Evolutionary conservation across 1,140 invertebrate genomes (phyloP), one percentile per base, ranked within the genome.

Genomic region (Aphidius gifuensis): DNA sequence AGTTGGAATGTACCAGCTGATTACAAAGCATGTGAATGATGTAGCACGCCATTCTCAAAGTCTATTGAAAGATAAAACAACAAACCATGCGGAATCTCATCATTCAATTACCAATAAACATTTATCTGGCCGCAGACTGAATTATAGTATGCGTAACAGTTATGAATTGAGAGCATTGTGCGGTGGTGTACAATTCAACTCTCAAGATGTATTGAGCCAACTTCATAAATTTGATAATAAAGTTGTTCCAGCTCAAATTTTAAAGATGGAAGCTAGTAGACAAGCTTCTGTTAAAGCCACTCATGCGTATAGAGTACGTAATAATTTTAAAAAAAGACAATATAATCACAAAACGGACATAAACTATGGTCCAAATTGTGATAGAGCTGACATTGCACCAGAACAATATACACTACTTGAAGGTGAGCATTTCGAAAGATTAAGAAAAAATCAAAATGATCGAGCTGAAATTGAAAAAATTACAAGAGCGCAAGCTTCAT

Each of bases 81-180:
- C 72, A 45, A 81, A 81, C 64, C 11, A 48, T 23, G 74, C 71
- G 8, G 80, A 83, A 71, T 39, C 54, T 39, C 80, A 71, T 62
- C 72, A 78, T 62, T 62, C 60, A 32, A 58, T 64, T n/a, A 23
- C 74, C 0, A 60, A 58, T n/a, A 79, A 79, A 64, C 67, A 66
- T 60, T 60, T 73, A 39, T 71, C 70, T 21, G 77, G 74, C 8
- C 79, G 80, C 65, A 61, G 71, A 53, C 60, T 71, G 11, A 76
- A 76, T 68, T 72, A 60, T 16, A 58, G 65, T 6, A 58, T 49
- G 9, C 67, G 62, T 8, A 44, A 64, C 0, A 60, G 50, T 3
- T 80, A 76, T 54, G 38, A 67, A 47, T 53, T 61, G 11, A 46
- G 71, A 56, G 70, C 67, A 61, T 32, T 62, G 40, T 68, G 64